phyloP scores from a whole-genome alignment of 1,140 invertebrate genomes.

The Lordiphosa mommai region DNA sequence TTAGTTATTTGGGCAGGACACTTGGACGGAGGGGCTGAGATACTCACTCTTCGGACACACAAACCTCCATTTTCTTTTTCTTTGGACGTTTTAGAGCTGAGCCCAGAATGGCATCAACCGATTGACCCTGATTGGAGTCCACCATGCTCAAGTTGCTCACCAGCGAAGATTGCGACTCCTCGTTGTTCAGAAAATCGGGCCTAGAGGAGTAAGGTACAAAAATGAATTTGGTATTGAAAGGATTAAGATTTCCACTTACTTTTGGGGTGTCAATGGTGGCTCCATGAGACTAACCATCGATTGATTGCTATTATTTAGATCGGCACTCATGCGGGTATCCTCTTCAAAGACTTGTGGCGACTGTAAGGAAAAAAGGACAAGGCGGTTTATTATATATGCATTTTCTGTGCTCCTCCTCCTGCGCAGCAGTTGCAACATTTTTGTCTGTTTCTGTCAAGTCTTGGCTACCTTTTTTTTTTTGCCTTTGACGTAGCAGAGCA shows the following conservation, averaged over 20 bases:
- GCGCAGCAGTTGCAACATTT: too few relatives aligned
- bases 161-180: conserved; percentile 89
- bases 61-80: conserved; percentile 87
- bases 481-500: too few relatives aligned
- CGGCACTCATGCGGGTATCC: conserved; percentile 93
- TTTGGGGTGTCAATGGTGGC: conserved; percentile 67
- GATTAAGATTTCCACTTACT: conserved; percentile 79
- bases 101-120: conserved; percentile 44
- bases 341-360: conserved; percentile 87
- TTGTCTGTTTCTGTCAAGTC: too few relatives aligned
- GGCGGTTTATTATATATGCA: too few relatives aligned
- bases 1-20: neutral
- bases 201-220: neutral
- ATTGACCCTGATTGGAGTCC: conserved; percentile 65
- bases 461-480: too few relatives aligned
- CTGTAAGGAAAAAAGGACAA: conserved; percentile 21
- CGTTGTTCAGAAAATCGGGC: conserved; percentile 83
- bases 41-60: conserved; percentile 83
- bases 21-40: too few relatives aligned
- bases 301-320: conserved; percentile 80
- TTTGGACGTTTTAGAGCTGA: conserved; percentile 80
- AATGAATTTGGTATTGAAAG: conserved; percentile 2
- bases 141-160: conserved; percentile 82
- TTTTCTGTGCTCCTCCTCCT: too few relatives aligned
- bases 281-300: conserved; percentile 79